These are phyloP conservation scores for Orussus abietinus DNA, from an alignment of 1,140 invertebrate genomes.

Conservation along the genomic window DNA sequence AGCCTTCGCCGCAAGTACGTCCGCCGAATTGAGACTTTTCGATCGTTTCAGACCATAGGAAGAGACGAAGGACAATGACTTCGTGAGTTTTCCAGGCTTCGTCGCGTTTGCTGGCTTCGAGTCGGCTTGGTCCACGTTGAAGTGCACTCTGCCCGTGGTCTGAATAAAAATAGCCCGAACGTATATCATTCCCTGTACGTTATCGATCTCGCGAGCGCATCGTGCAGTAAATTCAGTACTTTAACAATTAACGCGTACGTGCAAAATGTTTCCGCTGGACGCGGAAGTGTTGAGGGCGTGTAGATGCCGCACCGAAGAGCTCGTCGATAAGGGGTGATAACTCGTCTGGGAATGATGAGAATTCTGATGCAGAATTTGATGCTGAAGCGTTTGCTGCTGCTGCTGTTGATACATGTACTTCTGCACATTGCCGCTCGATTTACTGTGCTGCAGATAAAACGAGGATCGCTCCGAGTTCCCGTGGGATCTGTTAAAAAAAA, in stretches of 20 bases:
- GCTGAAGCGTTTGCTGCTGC: slow-evolving; percentile 36
- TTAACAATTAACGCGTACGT: no score
- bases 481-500: slow-evolving; percentile 42
- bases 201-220: no score
- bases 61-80: slow-evolving; percentile 47
- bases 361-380: slow-evolving; percentile 37
- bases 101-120: slow-evolving; percentile 23
- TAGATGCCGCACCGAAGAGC: slow-evolving; percentile 38
- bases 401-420: slow-evolving; percentile 52
- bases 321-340: slow-evolving; percentile 43
- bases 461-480: slow-evolving; percentile 36
- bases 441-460: slow-evolving; percentile 56
- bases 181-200: no score
- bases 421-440: slow-evolving; percentile 61
- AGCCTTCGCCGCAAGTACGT: slow-evolving; percentile 53
- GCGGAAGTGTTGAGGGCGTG: slow-evolving; percentile 58
- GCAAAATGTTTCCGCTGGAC: slow-evolving; percentile 65
- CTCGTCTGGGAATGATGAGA: slow-evolving; percentile 32
- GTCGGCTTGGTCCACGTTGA: slow-evolving; percentile 40
- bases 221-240: no score
- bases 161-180: slow-evolving; percentile 21
- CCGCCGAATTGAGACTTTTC: slow-evolving; percentile 73
- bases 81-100: slow-evolving; percentile 46
- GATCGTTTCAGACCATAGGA: slow-evolving; percentile 69
- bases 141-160: slow-evolving; percentile 56